phyloP scores from a whole-genome alignment of 2,113 vertebrate genomes.

The Xiphophorus maculatus region DNA sequence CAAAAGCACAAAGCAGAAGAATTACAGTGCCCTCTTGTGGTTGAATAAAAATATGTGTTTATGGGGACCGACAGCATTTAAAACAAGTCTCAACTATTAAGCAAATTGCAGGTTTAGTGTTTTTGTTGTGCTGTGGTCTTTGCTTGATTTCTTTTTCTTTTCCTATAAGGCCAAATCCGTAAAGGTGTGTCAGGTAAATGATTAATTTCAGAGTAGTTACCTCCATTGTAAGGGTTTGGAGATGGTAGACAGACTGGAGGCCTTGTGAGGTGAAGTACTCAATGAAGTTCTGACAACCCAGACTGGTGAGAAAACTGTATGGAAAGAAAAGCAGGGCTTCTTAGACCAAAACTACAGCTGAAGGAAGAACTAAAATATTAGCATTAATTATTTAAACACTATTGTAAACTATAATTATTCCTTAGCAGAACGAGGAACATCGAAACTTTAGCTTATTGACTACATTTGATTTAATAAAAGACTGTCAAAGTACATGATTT shows the following conservation, averaged over 20 bases:
- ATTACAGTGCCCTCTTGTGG: not conserved
- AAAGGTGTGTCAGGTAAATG: not conserved
- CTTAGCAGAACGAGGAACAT: slow-evolving; percentile 11
- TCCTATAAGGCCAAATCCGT: not conserved
- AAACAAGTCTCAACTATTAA: too few relatives aligned
- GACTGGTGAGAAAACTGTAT: slow-evolving; percentile 95
- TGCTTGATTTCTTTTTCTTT: not conserved
- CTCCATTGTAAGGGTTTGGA: slow-evolving; percentile 97
- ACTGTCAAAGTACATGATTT: not conserved
- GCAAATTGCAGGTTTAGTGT: too few relatives aligned
- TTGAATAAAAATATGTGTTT: slow-evolving; percentile 3
- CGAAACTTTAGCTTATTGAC: not conserved
- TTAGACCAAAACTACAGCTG: slow-evolving; percentile 62
- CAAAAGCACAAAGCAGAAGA: not conserved
- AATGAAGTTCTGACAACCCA: slow-evolving; percentile 98
- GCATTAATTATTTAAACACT: not conserved
- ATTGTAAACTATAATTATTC: not conserved
- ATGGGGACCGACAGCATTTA: not conserved
- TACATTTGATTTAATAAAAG: slow-evolving; percentile 4
- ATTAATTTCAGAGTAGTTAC: slow-evolving; percentile 78
- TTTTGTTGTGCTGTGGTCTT: too few relatives aligned
- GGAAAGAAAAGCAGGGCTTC: slow-evolving; percentile 80
- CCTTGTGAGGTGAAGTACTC: slow-evolving; percentile 99
- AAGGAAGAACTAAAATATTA: slow-evolving; percentile 16
- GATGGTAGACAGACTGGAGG: slow-evolving; percentile 95